A percentile compares a stretch with the other conserved stretches of the same genome.
Evolutionary conservation across 2,888 invertebrate species (phyloP).

Genomic region (Trissolcus japonicus): DNA sequence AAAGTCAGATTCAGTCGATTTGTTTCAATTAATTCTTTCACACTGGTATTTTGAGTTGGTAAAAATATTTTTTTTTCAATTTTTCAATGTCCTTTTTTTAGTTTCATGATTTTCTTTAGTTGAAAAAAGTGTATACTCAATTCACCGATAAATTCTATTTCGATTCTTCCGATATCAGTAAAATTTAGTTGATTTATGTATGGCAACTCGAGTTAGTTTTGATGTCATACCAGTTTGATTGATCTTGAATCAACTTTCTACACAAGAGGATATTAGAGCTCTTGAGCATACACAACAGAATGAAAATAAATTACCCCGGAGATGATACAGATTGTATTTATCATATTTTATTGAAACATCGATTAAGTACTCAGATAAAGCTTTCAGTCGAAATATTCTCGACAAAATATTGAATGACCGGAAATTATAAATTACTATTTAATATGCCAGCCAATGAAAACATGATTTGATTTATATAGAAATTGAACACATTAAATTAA

Average conservation of each 20-base stretch:
- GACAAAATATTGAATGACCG: neutral
- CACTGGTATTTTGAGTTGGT: neutral
- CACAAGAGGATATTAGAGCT: slow-evolving; percentile 41
- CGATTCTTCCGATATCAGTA: slow-evolving; percentile 35
- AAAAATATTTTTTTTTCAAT: slow-evolving; percentile 3
- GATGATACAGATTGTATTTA: slow-evolving; percentile 25
- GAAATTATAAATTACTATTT: too few species aligned
- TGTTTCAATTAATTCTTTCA: too few species aligned
- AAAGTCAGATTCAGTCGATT: neutral
- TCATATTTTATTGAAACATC: slow-evolving; percentile 6
- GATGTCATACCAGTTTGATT: slow-evolving; percentile 50
- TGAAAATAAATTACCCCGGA: slow-evolving; percentile 41
- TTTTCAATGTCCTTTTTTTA: neutral
- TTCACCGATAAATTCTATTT: slow-evolving; percentile 20
- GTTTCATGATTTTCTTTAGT: neutral
- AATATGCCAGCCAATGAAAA: too few species aligned
- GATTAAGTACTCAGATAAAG: slow-evolving; percentile 23
- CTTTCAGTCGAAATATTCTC: neutral
- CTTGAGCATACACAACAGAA: slow-evolving; percentile 38
- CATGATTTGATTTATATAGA: too few species aligned
- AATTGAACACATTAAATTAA: too few species aligned
- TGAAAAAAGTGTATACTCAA: neutral
- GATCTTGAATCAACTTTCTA: slow-evolving; percentile 54
- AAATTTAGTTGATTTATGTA: slow-evolving; percentile 41
- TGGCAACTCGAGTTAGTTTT: slow-evolving; percentile 41